Evolutionary conservation across 2,888 invertebrate species (phyloP).

Genomic region (Oscheius onirici): DNA sequence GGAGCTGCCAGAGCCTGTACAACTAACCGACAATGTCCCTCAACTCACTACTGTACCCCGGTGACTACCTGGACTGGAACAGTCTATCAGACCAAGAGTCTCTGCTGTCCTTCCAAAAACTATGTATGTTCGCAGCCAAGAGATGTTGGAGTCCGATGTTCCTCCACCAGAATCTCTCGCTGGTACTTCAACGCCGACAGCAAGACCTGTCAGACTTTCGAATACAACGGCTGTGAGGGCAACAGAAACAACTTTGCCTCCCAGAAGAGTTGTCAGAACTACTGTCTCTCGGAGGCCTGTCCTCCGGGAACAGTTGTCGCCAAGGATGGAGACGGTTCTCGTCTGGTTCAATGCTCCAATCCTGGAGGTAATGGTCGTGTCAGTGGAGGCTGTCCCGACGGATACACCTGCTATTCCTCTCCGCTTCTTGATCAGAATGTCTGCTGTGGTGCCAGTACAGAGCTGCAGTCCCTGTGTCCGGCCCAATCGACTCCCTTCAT

Average conservation of each 20-base stretch:
- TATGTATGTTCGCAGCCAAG: constrained; percentile 68
- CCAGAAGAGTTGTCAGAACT: constrained; percentile 69
- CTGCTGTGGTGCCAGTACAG: constrained; percentile 69
- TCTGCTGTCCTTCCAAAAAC: constrained; percentile 71
- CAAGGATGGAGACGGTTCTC: constrained; percentile 63
- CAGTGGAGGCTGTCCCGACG: constrained; percentile 70
- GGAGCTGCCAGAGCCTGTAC: constrained; percentile 68
- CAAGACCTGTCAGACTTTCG: constrained; percentile 68
- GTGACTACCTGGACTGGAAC: constrained; percentile 69
- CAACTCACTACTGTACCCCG: constrained; percentile 70
- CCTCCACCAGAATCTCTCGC: constrained; percentile 59
- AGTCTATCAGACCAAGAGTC: constrained; percentile 68
- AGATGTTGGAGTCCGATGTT: constrained; percentile 67
- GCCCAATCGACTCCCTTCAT: constrained; percentile 70
- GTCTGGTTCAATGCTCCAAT: constrained; percentile 67
- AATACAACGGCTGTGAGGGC: constrained; percentile 71
- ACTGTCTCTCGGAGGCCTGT: constrained; percentile 70
- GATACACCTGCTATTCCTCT: constrained; percentile 68
- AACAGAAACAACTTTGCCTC: constrained; percentile 71
- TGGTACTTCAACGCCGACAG: constrained; percentile 70
- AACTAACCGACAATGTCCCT: constrained; percentile 68
- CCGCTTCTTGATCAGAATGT: constrained; percentile 70
- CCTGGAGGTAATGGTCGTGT: constrained; percentile 60
- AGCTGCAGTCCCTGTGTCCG: constrained; percentile 68
- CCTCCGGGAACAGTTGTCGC: constrained; percentile 69